These are phyloP conservation scores for Cinclus cinclus DNA, from an alignment of 2,113 vertebrate species.

Conservation along the genomic window DNA sequence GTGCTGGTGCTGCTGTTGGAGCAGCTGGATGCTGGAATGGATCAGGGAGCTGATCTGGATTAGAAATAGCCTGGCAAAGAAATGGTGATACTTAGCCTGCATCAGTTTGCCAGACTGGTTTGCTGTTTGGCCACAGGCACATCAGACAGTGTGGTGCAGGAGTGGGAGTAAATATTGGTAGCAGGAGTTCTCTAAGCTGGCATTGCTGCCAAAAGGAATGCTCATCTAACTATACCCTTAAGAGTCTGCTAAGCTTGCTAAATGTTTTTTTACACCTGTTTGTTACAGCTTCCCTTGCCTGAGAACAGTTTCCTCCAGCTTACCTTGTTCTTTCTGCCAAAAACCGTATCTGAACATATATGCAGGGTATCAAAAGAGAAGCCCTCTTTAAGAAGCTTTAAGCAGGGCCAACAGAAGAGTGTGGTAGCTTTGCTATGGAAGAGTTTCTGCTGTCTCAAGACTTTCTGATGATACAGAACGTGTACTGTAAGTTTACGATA, in stretches of 20 bases:
- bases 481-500: not conserved
- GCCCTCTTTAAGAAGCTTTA: not conserved
- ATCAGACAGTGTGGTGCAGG: not conserved
- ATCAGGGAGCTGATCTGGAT: not conserved
- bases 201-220: not conserved
- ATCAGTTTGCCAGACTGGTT: not conserved
- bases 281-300: slow-evolving; percentile 26
- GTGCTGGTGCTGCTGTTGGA: not conserved
- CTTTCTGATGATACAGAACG: not conserved
- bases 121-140: not conserved
- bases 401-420: not conserved
- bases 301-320: not conserved
- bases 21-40: not conserved
- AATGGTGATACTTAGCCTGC: not conserved
- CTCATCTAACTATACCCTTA: not conserved
- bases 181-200: not conserved
- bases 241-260: slow-evolving; percentile 31
- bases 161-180: slow-evolving; percentile 11
- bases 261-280: slow-evolving; percentile 22
- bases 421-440: not conserved
- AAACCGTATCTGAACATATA: not conserved
- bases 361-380: not conserved
- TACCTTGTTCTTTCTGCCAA: slow-evolving; percentile 13
- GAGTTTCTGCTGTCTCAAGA: not conserved
- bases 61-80: not conserved